These are phyloP conservation scores for Catharus ustulatus DNA, from an alignment of 2,797 vertebrate genomes.

Conservation along the genomic window DNA sequence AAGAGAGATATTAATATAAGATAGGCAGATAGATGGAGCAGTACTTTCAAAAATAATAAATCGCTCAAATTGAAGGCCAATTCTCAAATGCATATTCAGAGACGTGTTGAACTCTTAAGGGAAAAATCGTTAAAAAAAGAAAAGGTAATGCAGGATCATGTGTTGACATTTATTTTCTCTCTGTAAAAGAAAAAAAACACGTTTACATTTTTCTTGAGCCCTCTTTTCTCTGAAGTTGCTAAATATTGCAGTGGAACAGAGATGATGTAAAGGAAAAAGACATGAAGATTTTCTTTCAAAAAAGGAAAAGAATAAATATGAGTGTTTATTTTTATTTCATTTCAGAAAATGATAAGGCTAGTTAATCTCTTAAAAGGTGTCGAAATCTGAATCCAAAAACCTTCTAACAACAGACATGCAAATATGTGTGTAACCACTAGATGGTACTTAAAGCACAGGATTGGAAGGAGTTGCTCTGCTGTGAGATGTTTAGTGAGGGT, in stretches of 20 bases:
- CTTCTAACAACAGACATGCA: neutral
- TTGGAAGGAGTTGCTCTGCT: neutral
- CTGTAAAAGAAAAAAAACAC: neutral
- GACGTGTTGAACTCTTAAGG: neutral
- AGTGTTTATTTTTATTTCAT: neutral
- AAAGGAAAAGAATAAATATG: neutral
- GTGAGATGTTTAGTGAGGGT: neutral
- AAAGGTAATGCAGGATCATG: neutral
- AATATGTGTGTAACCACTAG: constrained; percentile 66
- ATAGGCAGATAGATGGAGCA: constrained; percentile 37
- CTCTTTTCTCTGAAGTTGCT: neutral
- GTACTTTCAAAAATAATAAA: constrained; percentile 27
- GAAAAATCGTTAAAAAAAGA: neutral
- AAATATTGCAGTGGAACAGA: neutral
- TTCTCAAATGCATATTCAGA: constrained; percentile 28
- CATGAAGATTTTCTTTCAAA: neutral
- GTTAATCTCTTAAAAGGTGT: neutral
- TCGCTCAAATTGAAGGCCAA: neutral
- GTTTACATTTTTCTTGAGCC: neutral
- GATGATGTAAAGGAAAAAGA: neutral
- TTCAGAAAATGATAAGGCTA: neutral
- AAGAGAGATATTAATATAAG: constrained; percentile 51
- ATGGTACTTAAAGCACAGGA: constrained; percentile 76
- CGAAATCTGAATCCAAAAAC: neutral
- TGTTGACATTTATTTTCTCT: neutral